Conservation (phyloP, 2,888 invertebrate genomes). For the Rosalia funebris region DNA sequence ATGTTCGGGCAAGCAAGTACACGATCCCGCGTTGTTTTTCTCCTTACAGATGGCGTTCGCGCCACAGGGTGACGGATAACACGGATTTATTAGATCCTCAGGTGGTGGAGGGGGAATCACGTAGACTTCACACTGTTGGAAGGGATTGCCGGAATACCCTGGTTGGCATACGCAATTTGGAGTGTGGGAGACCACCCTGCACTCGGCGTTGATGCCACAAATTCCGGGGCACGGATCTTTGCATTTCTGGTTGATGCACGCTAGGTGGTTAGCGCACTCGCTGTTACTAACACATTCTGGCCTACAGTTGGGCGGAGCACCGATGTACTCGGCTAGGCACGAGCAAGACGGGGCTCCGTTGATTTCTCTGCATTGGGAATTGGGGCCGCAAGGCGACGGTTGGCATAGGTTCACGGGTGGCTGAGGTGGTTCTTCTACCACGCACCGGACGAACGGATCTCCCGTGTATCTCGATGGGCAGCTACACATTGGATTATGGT, state of each 20-base stretch:
- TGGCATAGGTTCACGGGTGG: constrained; percentile 64
- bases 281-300: constrained; percentile 82
- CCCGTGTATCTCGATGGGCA: constrained; percentile 74
- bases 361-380: constrained; percentile 73
- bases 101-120: constrained; percentile 41
- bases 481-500: constrained; percentile 79
- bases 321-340: constrained; percentile 78
- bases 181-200: constrained; percentile 68
- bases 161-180: constrained; percentile 69
- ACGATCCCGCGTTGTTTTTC: constrained; percentile 65
- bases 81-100: constrained; percentile 63
- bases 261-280: constrained; percentile 75
- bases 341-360: constrained; percentile 74
- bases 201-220: constrained; percentile 69
- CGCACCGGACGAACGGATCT: constrained; percentile 74
- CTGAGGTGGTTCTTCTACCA: constrained; percentile 51
- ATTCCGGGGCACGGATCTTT: constrained; percentile 73
- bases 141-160: constrained; percentile 70
- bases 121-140: constrained; percentile 62
- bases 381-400: constrained; percentile 72
- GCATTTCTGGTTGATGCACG: constrained; percentile 81
- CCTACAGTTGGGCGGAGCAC: constrained; percentile 77
- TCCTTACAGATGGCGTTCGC: constrained; percentile 71
- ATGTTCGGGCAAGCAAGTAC: constrained; percentile 70
- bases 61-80: constrained; percentile 74